A percentile compares a stretch with the other conserved stretches of the same genome.
Evolutionary conservation across 2,888 invertebrate genomes (phyloP).

Genomic region (Thecocarcelia acutangulata): DNA sequence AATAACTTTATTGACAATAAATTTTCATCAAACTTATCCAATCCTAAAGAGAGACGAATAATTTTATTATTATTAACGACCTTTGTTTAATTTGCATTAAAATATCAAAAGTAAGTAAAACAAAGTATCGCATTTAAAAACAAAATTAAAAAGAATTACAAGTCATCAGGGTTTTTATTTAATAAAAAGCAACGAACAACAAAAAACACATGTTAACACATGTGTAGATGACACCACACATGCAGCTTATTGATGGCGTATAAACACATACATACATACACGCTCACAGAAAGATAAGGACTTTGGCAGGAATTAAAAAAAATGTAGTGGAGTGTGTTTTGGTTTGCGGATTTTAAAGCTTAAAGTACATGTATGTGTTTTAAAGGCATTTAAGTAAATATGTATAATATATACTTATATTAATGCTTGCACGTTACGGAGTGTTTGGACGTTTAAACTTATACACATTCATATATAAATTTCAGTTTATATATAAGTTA

Average conservation of each 20-base stretch:
- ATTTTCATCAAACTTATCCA: slow-evolving; percentile 10
- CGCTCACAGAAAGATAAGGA: neutral
- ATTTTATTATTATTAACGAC: slow-evolving; percentile 19
- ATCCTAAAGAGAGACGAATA: slow-evolving; percentile 5
- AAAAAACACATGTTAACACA: slow-evolving; percentile 13
- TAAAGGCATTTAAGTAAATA: slow-evolving; percentile 41
- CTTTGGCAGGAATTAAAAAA: neutral
- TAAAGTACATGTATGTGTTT: slow-evolving; percentile 33
- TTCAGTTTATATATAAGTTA: neutral
- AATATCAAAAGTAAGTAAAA: slow-evolving; percentile 36
- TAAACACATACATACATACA: neutral
- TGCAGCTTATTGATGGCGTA: neutral
- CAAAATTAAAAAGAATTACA: slow-evolving; percentile 12
- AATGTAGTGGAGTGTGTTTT: neutral
- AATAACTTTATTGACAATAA: slow-evolving; percentile 16
- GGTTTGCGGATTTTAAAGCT: slow-evolving; percentile 34
- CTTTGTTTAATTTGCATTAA: slow-evolving; percentile 33
- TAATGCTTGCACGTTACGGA: no score
- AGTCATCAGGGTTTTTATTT: slow-evolving; percentile 15
- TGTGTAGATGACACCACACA: neutral
- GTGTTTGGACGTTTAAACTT: no score
- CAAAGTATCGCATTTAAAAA: slow-evolving; percentile 36
- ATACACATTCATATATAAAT: no score
- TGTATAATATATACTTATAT: no score
- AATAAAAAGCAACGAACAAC: slow-evolving; percentile 2